Evolutionary conservation across 2,113 vertebrate species (phyloP), one percentile per base, ranked within the genome.

Genomic region (Cettia cetti): DNA sequence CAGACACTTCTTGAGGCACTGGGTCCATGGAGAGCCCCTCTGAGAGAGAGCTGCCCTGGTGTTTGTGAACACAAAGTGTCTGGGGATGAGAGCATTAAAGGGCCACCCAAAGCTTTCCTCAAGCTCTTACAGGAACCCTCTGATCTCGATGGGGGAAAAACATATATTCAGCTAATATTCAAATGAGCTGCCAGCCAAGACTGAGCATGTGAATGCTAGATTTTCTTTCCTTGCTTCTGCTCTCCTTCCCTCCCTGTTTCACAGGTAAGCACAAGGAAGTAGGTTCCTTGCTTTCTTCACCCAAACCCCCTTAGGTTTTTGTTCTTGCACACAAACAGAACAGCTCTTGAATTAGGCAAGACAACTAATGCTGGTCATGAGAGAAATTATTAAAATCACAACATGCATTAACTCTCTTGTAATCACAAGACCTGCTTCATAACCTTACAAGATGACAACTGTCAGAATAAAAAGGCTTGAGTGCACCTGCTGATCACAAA

Each of bases 1-100:
- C 31, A 81, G 31, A 65, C 19, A 8, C 10, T 63, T 23, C 13
- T 3, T 33, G 6, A n/a, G 7, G 71, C 3, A 0, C n/a, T 44
- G 66, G 1, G 26, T 23, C 42, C 10, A 0, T 6, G 30, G 10
- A 39, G 40, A 78, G 27, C 21, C 65, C 22, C 1, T 1, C 8
- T 5, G 21, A 11, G 42, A 1, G 21, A 11, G 42, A 1, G 8
- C 56, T 57, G 49, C 13, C n/a, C 54, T 16, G 7, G 5, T 17
- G 49, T 10, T 50, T 33, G 11, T 11, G 10, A 13, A n/a, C 16
- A 7, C 7, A 5, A 53, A 23, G 10, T 1, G 4, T 64, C 11
- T 64, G 35, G 27, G 33, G 33, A 80, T 2, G 0, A 23, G 1
- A 78, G 47, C 56, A 27, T 3, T 33, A 3, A 61, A 57, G 42